A percentile compares a stretch with the other conserved stretches of the same genome.
These are phyloP conservation scores for Channa maculata DNA, from an alignment of 2,113 vertebrate genomes.

Conservation along the genomic window DNA sequence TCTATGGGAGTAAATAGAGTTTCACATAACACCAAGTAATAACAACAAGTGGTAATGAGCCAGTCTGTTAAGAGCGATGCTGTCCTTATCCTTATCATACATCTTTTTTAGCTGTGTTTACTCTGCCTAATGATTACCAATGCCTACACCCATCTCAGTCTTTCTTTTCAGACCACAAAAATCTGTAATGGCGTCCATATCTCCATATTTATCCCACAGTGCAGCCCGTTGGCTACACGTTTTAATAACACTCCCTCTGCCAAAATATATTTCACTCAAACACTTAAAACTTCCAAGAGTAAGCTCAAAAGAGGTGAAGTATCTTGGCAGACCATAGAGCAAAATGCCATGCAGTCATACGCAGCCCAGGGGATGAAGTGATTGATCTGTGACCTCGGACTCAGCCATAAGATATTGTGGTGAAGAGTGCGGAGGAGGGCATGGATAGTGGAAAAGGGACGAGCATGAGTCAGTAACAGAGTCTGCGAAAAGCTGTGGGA, in stretches of 20 bases:
- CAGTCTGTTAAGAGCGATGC: neutral
- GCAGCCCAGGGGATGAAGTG: conserved; percentile 68
- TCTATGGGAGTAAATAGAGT: conserved; percentile 7
- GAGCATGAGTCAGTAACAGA: conserved; percentile 83
- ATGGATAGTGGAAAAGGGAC: conserved; percentile 79
- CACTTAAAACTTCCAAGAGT: conserved; percentile 63
- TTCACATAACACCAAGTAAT: conserved; percentile 27
- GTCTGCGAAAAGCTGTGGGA: conserved; percentile 83
- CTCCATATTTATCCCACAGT: conserved; percentile 45
- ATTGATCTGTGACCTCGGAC: conserved; percentile 78
- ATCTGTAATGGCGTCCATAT: conserved; percentile 29
- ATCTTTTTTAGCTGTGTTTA: conserved; percentile 2
- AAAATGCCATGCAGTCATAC: conserved; percentile 67
- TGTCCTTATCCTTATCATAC: neutral
- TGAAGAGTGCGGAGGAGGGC: conserved; percentile 79
- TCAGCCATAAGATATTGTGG: conserved; percentile 77
- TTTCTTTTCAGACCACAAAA: conserved; percentile 25
- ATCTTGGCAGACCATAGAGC: conserved; percentile 60
- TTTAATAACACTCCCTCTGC: conserved; percentile 48
- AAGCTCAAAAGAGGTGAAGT: conserved; percentile 70
- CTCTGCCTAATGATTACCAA: conserved; percentile 23
- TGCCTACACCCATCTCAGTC: conserved; percentile 11
- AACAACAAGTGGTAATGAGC: conserved; percentile 43
- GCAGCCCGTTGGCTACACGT: conserved; percentile 47
- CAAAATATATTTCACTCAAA: conserved; percentile 52